Conservation (phyloP, 2,888 invertebrate genomes). For the Cerceris rybyensis region DNA sequence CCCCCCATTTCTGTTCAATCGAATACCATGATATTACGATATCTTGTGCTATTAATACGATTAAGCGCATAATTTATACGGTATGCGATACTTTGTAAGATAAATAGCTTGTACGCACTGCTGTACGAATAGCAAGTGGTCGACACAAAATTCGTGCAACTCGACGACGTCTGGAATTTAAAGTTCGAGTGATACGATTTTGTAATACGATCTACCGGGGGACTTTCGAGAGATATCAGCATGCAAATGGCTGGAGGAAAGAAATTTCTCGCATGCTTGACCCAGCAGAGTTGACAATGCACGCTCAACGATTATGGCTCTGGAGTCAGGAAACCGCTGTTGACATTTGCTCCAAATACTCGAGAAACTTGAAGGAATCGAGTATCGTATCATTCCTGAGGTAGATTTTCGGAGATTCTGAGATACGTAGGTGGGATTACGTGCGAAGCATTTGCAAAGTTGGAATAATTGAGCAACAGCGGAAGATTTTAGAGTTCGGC, state of each 20-base stretch:
- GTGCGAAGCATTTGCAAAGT: no score
- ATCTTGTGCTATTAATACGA: no score
- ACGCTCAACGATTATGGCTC: neutral
- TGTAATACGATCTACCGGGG: neutral
- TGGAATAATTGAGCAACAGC: no score
- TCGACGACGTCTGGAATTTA: neutral
- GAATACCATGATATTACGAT: no score
- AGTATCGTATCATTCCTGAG: neutral
- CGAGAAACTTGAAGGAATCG: neutral
- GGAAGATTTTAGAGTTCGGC: no score
- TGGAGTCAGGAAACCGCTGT: slow-evolving; percentile 1
- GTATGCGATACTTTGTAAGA: no score
- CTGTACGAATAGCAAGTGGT: no score
- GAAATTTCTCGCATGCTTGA: slow-evolving; percentile 17
- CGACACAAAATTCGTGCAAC: no score
- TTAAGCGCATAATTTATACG: no score
- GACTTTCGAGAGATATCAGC: neutral
- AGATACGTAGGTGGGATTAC: no score
- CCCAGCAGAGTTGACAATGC: slow-evolving; percentile 8
- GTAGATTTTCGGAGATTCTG: neutral
- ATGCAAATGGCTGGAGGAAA: neutral
- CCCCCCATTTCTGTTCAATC: no score
- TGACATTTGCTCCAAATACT: slow-evolving; percentile 8
- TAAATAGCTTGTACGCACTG: no score
- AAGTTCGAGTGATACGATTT: neutral